A percentile compares a stretch with the other conserved stretches of the same genome.
phyloP scores from a whole-genome alignment of 2,797 vertebrate genomes.

The Valencia hispanica region DNA sequence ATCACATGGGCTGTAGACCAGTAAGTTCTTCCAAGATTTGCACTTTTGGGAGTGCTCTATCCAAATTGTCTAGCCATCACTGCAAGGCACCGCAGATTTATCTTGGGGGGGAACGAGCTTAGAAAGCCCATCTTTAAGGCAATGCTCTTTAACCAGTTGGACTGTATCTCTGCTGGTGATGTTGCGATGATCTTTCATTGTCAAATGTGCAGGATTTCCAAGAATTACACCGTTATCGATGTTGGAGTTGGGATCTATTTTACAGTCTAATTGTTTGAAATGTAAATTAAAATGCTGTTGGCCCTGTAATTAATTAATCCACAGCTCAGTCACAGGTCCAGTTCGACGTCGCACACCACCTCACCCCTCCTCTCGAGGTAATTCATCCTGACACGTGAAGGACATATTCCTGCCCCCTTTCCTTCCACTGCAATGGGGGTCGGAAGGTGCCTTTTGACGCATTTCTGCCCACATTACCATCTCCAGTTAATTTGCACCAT shows the following conservation, averaged over 20 bases:
- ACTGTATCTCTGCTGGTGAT: constrained; percentile 4
- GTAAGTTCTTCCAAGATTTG: not conserved
- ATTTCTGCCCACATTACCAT: constrained; percentile 77
- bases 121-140: not conserved
- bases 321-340: constrained; percentile 37
- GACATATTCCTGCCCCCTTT: constrained; percentile 53
- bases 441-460: constrained; percentile 60
- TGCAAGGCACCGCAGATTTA: not conserved
- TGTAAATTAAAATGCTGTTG: constrained; percentile 51
- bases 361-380: constrained; percentile 40
- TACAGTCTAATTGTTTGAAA: constrained; percentile 29
- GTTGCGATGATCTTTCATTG: constrained; percentile 23
- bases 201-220: constrained; percentile 8
- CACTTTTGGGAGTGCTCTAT: not conserved
- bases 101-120: not conserved
- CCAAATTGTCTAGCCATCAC: not conserved
- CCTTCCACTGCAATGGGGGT: constrained; percentile 60
- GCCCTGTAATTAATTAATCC: constrained; percentile 53
- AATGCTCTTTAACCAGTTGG: not conserved
- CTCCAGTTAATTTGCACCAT: constrained; percentile 77
- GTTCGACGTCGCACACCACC: constrained; percentile 23
- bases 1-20: not conserved
- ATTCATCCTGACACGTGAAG: constrained; percentile 42
- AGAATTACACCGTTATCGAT: constrained; percentile 12
- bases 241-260: constrained; percentile 12